A percentile compares a stretch with the other conserved stretches of the same genome.
These are phyloP conservation scores for Pammene aurita DNA, from an alignment of 2,888 invertebrate species.

Conservation along the genomic window DNA sequence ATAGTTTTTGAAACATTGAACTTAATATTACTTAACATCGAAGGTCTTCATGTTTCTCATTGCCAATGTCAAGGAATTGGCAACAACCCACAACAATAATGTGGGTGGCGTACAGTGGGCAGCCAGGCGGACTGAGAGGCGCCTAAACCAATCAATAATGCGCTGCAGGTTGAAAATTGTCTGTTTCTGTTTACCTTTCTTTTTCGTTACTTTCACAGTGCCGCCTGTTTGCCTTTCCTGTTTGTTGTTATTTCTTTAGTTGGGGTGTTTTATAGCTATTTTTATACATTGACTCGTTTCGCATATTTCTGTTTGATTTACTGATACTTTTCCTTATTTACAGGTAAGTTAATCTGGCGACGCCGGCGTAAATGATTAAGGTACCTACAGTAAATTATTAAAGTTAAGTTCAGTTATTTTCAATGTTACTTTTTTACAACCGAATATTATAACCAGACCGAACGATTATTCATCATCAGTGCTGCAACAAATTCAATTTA, in stretches of 20 bases:
- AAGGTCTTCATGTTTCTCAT: constrained; percentile 26
- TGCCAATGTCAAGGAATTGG: constrained; percentile 45
- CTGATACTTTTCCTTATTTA: constrained; percentile 28
- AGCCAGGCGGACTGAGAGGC: constrained; percentile 42
- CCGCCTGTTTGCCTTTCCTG: neutral
- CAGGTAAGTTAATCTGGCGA: constrained; percentile 38
- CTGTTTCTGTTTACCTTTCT: constrained; percentile 38
- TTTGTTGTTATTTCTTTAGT: neutral
- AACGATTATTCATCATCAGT: constrained; percentile 66
- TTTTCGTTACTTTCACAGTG: constrained; percentile 23
- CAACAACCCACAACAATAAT: constrained; percentile 38
- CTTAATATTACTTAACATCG: constrained; percentile 8
- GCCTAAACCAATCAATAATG: constrained; percentile 45
- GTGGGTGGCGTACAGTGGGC: constrained; percentile 40
- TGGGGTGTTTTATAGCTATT: neutral
- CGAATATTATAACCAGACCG: constrained; percentile 42
- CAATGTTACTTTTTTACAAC: neutral
- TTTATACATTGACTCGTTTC: neutral
- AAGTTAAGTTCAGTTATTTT: neutral
- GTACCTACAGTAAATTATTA: neutral
- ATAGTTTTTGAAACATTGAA: neutral
- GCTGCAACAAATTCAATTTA: constrained; percentile 62
- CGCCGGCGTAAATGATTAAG: neutral
- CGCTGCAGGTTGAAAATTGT: constrained; percentile 43
- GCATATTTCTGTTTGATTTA: neutral